Percentiles rank a stretch among this genome's conserved stretches.
Conservation (phyloP, 2,113 vertebrate genomes). For the Steatornis caripensis region DNA sequence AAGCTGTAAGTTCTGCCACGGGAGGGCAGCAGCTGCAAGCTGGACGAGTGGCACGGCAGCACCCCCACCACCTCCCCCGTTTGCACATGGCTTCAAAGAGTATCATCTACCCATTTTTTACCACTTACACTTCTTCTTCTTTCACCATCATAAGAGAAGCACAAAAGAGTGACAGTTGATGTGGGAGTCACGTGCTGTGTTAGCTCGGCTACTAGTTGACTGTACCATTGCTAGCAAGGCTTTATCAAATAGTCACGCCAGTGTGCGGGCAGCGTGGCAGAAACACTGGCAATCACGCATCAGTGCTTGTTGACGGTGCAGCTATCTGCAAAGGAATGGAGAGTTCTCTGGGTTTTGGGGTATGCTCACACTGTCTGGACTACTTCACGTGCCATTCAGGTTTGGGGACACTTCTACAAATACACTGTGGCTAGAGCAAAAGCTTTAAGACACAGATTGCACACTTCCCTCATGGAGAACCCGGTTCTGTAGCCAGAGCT, state of each 20-base stretch:
- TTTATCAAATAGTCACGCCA: fast-evolving
- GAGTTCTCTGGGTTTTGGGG: not conserved
- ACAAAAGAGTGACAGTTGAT: not conserved
- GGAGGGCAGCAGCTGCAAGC: slow-evolving; percentile 35
- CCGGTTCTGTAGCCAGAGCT: not conserved
- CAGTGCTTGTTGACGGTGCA: fast-evolving
- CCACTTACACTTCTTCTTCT: not conserved
- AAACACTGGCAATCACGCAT: fast-evolving
- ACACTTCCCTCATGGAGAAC: fast-evolving
- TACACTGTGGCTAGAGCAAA: not conserved
- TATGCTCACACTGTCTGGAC: not conserved
- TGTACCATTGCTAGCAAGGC: not conserved
- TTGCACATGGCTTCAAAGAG: fast-evolving
- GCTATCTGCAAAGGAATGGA: not conserved
- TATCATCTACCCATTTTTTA: fast-evolving
- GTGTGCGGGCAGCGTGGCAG: fast-evolving
- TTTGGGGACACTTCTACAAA: not conserved
- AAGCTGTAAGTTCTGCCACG: not conserved
- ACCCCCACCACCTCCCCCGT: fast-evolving
- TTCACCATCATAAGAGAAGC: fast-evolving
- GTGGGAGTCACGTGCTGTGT: fast-evolving
- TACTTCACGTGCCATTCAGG: fast-evolving
- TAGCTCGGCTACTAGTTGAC: fast-evolving
- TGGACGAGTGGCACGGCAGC: fast-evolving
- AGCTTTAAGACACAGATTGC: not conserved